These are phyloP conservation scores for Petrocephalus sullivani DNA, from an alignment of 2,797 vertebrate genomes.

Conservation along the genomic window DNA sequence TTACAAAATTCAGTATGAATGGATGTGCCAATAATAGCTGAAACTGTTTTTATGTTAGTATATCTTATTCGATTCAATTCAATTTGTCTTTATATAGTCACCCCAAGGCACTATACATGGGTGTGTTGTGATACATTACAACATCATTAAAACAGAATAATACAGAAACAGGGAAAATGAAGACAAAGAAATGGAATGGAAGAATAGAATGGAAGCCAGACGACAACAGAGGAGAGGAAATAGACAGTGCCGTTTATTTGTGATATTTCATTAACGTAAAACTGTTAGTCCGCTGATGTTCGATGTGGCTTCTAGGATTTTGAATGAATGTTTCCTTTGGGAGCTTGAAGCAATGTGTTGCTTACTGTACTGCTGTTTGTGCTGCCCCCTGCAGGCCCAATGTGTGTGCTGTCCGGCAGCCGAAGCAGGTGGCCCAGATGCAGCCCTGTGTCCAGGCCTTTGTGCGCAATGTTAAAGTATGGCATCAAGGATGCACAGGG, in stretches of 20 bases:
- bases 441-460: constrained; percentile 57
- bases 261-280: background rate
- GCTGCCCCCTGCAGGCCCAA: constrained; percentile 56
- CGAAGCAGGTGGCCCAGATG: constrained; percentile 48
- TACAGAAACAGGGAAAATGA: too few relatives aligned
- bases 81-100: too few relatives aligned
- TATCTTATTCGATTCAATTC: too few relatives aligned
- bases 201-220: background rate
- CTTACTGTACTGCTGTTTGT: background rate
- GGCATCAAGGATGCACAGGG: constrained; percentile 56
- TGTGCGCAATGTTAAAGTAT: constrained; percentile 45
- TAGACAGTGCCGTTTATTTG: background rate
- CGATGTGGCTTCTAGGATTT: background rate
- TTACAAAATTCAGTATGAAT: too few relatives aligned
- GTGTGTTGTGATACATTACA: too few relatives aligned
- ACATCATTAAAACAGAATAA: too few relatives aligned
- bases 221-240: background rate
- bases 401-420: constrained; percentile 55
- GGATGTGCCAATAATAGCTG: too few relatives aligned
- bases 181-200: background rate
- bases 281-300: background rate
- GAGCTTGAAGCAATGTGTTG: background rate
- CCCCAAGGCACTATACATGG: too few relatives aligned
- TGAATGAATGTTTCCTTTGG: background rate
- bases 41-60: too few relatives aligned